Evolutionary conservation across 2,888 invertebrate species (phyloP).

Genomic region (Dinocampus coccinellae): DNA sequence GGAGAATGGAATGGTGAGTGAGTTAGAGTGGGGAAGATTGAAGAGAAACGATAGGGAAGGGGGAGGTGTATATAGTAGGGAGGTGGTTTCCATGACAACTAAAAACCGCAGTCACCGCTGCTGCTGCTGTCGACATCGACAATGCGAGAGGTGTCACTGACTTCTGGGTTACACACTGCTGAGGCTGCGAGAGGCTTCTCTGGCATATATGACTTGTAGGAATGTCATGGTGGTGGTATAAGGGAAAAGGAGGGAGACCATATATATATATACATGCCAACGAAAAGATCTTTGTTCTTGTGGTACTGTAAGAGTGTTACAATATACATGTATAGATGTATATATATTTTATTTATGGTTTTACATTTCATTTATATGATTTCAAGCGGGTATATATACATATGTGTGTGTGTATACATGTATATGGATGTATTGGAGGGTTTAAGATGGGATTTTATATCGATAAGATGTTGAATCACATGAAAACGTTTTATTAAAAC

Average conservation of each 20-base stretch:
- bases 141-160: constrained; percentile 69
- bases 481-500: no score
- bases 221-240: neutral
- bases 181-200: constrained; percentile 8
- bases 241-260: no score
- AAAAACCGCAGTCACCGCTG: constrained; percentile 63
- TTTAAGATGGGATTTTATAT: no score
- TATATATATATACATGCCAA: no score
- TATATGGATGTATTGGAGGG: no score
- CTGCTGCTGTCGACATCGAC: constrained; percentile 54
- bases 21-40: constrained; percentile 31
- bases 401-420: no score
- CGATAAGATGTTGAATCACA: no score
- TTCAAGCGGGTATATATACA: no score
- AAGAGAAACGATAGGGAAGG: no score
- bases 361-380: neutral
- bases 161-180: constrained; percentile 59
- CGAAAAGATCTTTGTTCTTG: neutral
- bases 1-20: constrained; percentile 40
- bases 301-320: neutral
- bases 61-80: constrained; percentile 40
- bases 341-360: neutral
- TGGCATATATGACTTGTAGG: constrained; percentile 22
- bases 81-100: constrained; percentile 67
- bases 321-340: neutral